phyloP scores from a whole-genome alignment of 2,113 vertebrate genomes.

The Tinamus guttatus region DNA sequence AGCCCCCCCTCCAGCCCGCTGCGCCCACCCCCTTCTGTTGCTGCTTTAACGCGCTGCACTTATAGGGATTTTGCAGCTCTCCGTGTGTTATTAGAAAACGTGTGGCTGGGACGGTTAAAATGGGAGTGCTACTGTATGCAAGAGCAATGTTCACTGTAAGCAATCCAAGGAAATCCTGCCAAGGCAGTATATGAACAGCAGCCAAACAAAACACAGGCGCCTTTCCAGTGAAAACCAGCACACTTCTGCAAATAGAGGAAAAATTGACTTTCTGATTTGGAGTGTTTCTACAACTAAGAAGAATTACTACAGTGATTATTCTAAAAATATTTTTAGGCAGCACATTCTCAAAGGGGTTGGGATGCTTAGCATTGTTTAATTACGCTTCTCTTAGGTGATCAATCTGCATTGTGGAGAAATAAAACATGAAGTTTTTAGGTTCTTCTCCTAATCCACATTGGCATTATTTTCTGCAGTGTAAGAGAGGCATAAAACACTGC shows the following conservation, averaged over 20 bases:
- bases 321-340: constrained; percentile 83
- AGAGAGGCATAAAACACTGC: background rate
- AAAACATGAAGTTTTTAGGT: constrained; percentile 49
- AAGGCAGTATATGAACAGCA: constrained; percentile 89
- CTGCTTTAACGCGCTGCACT: constrained; percentile 66
- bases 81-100: constrained; percentile 81
- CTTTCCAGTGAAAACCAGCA: constrained; percentile 87
- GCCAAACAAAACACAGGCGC: constrained; percentile 97
- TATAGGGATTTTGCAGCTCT: constrained; percentile 75
- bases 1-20: background rate
- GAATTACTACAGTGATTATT: constrained; percentile 83
- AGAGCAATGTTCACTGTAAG: constrained; percentile 86
- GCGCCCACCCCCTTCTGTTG: constrained; percentile 54
- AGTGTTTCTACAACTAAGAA: constrained; percentile 84
- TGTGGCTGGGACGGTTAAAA: constrained; percentile 81
- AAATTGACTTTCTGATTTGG: constrained; percentile 86
- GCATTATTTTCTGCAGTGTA: constrained; percentile 31
- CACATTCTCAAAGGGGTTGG: constrained; percentile 66
- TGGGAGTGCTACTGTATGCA: constrained; percentile 84
- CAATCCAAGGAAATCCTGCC: constrained; percentile 89
- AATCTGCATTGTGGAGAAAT: constrained; percentile 49
- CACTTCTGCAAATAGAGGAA: constrained; percentile 91
- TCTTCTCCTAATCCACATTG: background rate
- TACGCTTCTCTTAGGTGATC: constrained; percentile 75
- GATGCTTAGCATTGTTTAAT: constrained; percentile 76